Conservation (phyloP, 2,797 vertebrate species). For the Pelodytes ibericus region DNA sequence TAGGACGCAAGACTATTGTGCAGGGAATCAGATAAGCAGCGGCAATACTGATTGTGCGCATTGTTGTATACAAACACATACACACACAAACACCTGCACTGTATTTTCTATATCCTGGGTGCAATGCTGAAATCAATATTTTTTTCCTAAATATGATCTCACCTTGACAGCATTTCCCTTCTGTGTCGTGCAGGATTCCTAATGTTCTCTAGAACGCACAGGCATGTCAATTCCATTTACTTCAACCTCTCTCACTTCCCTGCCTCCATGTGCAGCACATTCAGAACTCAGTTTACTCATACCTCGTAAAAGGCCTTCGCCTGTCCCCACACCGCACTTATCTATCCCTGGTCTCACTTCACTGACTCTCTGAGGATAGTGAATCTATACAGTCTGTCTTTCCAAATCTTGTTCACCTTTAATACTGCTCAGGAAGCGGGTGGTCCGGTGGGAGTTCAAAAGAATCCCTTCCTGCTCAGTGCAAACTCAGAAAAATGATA, state of each 20-base stretch:
- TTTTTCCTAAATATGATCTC: conserved; percentile 32
- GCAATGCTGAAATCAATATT: conserved; percentile 31
- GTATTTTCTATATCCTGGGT: conserved; percentile 16
- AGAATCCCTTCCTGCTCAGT: conserved; percentile 3
- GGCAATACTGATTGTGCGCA: no score
- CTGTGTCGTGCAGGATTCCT: conserved; percentile 30
- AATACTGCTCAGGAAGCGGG: conserved; percentile 25
- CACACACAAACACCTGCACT: background rate
- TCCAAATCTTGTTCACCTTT: conserved; percentile 42
- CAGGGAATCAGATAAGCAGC: no score
- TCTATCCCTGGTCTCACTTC: conserved; percentile 39
- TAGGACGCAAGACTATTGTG: no score
- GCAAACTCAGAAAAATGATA: conserved; percentile 13
- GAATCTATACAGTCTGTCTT: conserved; percentile 48
- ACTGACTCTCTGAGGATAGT: conserved; percentile 47
- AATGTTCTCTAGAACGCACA: conserved; percentile 45
- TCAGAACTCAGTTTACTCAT: conserved; percentile 11
- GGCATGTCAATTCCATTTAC: conserved; percentile 47
- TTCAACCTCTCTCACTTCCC: conserved; percentile 20
- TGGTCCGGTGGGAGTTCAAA: conserved; percentile 16
- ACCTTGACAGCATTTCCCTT: conserved; percentile 42
- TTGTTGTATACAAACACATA: background rate
- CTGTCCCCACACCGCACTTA: conserved; percentile 25
- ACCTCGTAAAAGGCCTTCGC: conserved; percentile 22
- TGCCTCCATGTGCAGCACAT: conserved; percentile 25